A percentile compares a stretch with the other conserved stretches of the same genome.
These are phyloP conservation scores for Chromoteleia sp. DNA, from an alignment of 2,888 invertebrate genomes.

Conservation along the genomic window DNA sequence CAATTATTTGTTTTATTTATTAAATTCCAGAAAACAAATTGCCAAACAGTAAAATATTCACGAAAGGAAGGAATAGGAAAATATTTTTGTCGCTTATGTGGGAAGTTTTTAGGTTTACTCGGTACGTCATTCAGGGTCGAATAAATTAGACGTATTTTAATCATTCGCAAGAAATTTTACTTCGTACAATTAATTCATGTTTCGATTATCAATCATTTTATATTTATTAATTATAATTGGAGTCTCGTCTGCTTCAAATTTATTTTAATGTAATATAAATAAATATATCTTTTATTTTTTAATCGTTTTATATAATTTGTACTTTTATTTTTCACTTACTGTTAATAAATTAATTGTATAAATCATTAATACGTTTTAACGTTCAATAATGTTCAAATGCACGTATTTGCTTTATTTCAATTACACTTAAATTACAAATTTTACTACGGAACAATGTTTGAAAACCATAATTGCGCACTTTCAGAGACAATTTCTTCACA, in stretches of 20 bases:
- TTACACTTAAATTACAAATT: too few species aligned
- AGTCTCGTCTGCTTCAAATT: too few species aligned
- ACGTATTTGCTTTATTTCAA: too few species aligned
- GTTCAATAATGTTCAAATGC: too few species aligned
- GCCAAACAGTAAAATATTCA: slow-evolving; percentile 63
- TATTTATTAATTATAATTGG: too few species aligned
- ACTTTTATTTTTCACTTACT: too few species aligned
- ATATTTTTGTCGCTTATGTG: slow-evolving; percentile 75
- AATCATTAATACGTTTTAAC: too few species aligned
- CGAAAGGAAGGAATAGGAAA: slow-evolving; percentile 34
- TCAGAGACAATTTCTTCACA: slow-evolving; percentile 60
- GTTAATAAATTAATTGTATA: too few species aligned
- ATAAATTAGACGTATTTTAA: not conserved
- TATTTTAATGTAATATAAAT: too few species aligned
- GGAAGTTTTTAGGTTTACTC: slow-evolving; percentile 77
- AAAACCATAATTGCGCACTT: not conserved
- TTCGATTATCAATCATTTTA: too few species aligned
- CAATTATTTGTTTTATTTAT: slow-evolving; percentile 11
- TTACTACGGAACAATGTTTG: not conserved
- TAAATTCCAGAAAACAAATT: slow-evolving; percentile 71
- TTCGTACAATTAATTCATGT: not conserved
- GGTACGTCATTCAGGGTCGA: slow-evolving; percentile 70
- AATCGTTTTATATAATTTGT: not conserved
- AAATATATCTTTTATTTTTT: not conserved
- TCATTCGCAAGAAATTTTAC: not conserved